Base-by-base conservation (phyloP, 2,888 invertebrate species). In the Sphinx pinastri region DNA sequence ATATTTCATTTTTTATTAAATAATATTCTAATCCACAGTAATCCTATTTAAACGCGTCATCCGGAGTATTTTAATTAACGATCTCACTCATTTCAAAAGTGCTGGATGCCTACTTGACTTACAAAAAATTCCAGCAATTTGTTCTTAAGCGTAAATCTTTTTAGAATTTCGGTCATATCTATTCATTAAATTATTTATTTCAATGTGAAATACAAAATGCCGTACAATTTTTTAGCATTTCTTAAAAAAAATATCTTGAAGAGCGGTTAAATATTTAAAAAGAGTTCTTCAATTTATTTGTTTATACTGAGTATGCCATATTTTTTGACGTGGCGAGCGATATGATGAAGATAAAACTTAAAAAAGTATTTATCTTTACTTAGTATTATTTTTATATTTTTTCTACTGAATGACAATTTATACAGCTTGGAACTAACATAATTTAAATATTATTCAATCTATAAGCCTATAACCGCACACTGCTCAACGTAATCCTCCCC, bases 41-140 rank as follows among this genome's bases (percentile, higher is more conserved):
- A 13, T 38, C 14, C 31, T 14, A 13, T 58, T 31, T 14, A 13
- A 58, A 58, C 25, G 12, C 14, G 2, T 49, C 47, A 47, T 49
- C 19, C 47, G 47, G 47, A 63, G 49, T 19, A 63, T 63, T 63
- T 49, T 63, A 49, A 49, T 63, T 63, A 19, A 8, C 12, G 12
- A 63, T 63, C 47, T 60, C 8, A 14, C 45, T 11, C 12, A 47
- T 14, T 60, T 19, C 16, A 60, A 47, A 16, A n/a, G 45, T 45
- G 16, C 45, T 3, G 47, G 8, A 16, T 12, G 45, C 60, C 60
- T 60, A 60, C 60, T 60, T 45, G 60, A 47, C n/a, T 47, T 11
- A 47, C 5, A 25, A 49, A 19, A 47, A 49, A 13, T 49, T 19
- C 1, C 7, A 19, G 19, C 16, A 19, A 19, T 19, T 49, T 49